Conservation (phyloP, 2,888 invertebrate genomes). For the Rotaria macrura region DNA sequence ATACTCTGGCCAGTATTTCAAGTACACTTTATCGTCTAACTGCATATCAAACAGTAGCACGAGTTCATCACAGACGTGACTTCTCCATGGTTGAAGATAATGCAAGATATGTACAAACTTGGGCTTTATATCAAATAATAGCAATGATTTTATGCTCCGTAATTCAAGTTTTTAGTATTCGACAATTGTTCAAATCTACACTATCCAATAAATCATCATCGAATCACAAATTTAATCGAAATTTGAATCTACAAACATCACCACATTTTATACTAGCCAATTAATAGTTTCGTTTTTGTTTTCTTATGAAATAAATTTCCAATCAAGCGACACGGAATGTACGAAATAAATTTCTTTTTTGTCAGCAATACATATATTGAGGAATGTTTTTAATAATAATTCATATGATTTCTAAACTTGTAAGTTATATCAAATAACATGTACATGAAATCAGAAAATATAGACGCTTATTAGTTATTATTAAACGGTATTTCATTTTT, state of each 20-base stretch:
- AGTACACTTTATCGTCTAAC: neutral
- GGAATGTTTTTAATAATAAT: neutral
- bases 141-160: neutral
- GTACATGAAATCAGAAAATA: neutral
- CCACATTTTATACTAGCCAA: neutral
- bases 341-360: neutral
- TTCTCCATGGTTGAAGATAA: neutral
- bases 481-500: neutral
- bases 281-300: neutral
- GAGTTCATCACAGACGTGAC: neutral
- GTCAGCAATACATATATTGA: neutral
- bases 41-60: neutral
- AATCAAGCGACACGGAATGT: no score
- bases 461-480: neutral
- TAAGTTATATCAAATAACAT: neutral
- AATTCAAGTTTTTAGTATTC: neutral
- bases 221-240: neutral
- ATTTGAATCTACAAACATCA: neutral
- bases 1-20: neutral
- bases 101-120: neutral
- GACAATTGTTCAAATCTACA: neutral
- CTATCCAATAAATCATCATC: neutral
- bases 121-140: neutral
- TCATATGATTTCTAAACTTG: neutral
- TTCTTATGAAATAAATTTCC: neutral